Percentiles rank a stretch among this genome's conserved stretches.
phyloP scores from a whole-genome alignment of 2,888 invertebrate genomes.

The Oxytorus armatus region DNA sequence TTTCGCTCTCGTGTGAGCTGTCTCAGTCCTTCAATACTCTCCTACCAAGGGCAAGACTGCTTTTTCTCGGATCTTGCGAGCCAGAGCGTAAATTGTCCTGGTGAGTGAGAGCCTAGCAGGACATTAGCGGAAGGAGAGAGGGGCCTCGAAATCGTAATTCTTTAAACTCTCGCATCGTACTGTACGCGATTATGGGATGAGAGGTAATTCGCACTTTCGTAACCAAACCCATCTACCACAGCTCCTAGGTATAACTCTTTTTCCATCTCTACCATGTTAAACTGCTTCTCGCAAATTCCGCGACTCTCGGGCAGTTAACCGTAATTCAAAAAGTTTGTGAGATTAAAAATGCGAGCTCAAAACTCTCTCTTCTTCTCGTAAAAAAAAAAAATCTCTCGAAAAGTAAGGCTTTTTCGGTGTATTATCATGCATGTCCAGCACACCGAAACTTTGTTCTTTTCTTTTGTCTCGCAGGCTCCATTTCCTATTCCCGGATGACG shows the following conservation, averaged over 20 bases:
- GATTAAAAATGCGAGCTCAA: constrained; percentile 79
- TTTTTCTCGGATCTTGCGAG: constrained; percentile 9
- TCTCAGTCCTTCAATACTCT: no score
- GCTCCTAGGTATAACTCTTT: constrained; percentile 2
- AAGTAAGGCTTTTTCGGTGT: constrained; percentile 35
- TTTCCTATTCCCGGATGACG: constrained; percentile 50
- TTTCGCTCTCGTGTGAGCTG: no score
- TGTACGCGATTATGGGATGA: constrained; percentile 32
- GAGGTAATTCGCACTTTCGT: constrained; percentile 27
- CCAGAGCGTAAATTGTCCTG: constrained; percentile 49
- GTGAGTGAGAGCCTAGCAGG: constrained; percentile 50
- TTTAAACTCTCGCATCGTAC: constrained; percentile 33
- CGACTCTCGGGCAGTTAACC: constrained; percentile 65
- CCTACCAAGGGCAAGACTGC: background rate
- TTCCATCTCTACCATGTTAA: constrained; percentile 8
- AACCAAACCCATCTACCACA: constrained; percentile 33
- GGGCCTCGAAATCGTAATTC: constrained; percentile 59
- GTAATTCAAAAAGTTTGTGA: constrained; percentile 81
- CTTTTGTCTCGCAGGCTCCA: constrained; percentile 8
- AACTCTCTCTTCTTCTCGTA: constrained; percentile 57
- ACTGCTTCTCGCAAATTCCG: constrained; percentile 53
- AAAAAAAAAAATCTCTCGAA: constrained; percentile 19
- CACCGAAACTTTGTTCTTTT: constrained; percentile 57
- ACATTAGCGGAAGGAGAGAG: constrained; percentile 46
- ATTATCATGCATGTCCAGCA: constrained; percentile 6